Conservation (phyloP, 2,113 vertebrate species). For the Otocyon megalotis region DNA sequence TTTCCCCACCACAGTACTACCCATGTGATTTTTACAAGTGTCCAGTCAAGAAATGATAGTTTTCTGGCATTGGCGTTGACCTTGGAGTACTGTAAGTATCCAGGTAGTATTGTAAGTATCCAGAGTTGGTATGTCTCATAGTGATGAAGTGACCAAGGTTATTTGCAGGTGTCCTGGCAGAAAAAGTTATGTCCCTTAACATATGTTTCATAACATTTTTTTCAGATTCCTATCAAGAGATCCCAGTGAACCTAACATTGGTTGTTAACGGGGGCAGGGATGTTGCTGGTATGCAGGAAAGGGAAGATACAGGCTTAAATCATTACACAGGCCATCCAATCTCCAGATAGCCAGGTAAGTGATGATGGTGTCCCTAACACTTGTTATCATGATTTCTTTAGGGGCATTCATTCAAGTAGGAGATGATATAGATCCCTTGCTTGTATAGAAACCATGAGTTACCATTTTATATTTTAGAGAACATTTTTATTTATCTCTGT, state of each 20-base stretch:
- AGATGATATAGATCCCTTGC: not conserved
- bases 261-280: not conserved
- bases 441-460: not conserved
- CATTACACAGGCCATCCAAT: accelerated
- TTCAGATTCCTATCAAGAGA: not conserved
- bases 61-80: not conserved
- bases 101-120: not conserved
- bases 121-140: not conserved
- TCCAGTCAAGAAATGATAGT: not conserved
- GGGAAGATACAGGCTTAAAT: not conserved
- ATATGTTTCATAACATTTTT: not conserved
- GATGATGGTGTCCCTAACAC: not conserved
- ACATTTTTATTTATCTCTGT: not conserved
- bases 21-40: not conserved
- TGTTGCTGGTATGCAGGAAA: too few relatives aligned
- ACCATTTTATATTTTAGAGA: not conserved
- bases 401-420: not conserved
- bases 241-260: not conserved
- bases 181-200: not conserved
- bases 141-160: not conserved
- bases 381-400: not conserved
- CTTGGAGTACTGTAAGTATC: not conserved
- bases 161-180: not conserved
- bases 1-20: not conserved
- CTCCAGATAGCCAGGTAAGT: not conserved